Conservation (phyloP, 2,797 vertebrate genomes). For the Austrolebias charrua region DNA sequence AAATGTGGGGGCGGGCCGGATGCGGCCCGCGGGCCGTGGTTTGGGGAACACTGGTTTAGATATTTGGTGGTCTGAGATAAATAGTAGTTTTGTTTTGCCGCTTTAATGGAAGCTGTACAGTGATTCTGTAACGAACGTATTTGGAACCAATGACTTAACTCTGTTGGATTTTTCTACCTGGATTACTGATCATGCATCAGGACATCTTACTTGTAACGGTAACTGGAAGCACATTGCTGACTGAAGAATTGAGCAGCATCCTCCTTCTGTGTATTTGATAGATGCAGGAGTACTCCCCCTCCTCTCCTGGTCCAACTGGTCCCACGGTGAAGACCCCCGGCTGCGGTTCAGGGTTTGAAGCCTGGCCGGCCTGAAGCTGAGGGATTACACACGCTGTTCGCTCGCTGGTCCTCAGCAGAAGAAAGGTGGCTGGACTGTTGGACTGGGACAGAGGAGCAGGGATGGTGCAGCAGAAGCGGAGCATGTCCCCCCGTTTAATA, state of each 20-base stretch:
- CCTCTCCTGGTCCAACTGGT: constrained; percentile 55
- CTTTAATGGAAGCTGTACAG: no score
- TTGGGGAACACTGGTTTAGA: no score
- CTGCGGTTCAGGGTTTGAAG: constrained; percentile 28
- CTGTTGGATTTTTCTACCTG: no score
- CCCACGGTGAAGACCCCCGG: constrained; percentile 63
- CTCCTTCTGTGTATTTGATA: constrained; percentile 58
- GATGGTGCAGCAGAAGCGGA: constrained; percentile 67
- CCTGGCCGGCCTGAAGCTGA: constrained; percentile 21
- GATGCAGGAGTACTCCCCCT: constrained; percentile 70
- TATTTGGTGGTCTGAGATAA: no score
- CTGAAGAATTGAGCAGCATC: constrained; percentile 58
- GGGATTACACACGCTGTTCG: constrained; percentile 9
- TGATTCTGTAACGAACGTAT: no score
- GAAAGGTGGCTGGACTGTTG: constrained; percentile 43
- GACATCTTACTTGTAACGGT: constrained; percentile 60
- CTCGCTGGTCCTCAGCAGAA: constrained; percentile 50
- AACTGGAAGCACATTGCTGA: constrained; percentile 66
- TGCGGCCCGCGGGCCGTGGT: no score
- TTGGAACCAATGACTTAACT: no score
- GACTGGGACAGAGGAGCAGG: constrained; percentile 26
- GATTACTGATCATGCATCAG: no score
- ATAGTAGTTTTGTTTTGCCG: no score
- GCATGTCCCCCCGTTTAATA: constrained; percentile 51
- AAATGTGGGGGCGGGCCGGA: no score